phyloP scores from a whole-genome alignment of 2,888 invertebrate genomes.

The Plusia festucae region DNA sequence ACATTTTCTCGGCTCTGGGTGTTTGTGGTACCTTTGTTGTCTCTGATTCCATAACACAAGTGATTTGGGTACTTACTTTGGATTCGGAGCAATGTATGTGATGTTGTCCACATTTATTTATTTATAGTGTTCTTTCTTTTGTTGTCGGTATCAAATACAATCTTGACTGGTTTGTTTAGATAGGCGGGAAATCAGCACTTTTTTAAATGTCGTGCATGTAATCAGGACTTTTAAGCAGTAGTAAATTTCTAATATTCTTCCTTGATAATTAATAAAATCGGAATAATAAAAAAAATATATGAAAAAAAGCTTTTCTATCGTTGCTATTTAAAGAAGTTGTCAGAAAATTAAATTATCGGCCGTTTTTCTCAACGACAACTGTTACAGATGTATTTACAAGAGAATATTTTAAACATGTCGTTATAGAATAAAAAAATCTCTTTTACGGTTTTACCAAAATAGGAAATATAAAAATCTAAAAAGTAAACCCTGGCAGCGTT shows the following conservation, averaged over 20 bases:
- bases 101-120: too few relatives aligned
- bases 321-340: not conserved
- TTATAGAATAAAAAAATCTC: not conserved
- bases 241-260: not conserved
- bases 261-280: not conserved
- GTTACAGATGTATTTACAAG: not conserved
- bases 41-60: too few relatives aligned
- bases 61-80: too few relatives aligned
- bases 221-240: not conserved
- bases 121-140: too few relatives aligned
- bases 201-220: not conserved
- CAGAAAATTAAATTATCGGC: conserved; percentile 1
- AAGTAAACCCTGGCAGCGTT: not conserved
- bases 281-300: not conserved
- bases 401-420: not conserved
- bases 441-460: not conserved
- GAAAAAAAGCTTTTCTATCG: not conserved
- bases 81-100: too few relatives aligned
- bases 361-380: not conserved
- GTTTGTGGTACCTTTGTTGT: too few relatives aligned
- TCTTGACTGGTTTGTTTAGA: too few relatives aligned
- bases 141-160: too few relatives aligned
- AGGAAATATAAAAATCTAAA: not conserved
- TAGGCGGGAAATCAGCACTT: too few relatives aligned
- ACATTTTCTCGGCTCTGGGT: too few relatives aligned